Base-by-base conservation (phyloP, 1,140 invertebrate genomes). In the Drosophila orosa region DNA sequence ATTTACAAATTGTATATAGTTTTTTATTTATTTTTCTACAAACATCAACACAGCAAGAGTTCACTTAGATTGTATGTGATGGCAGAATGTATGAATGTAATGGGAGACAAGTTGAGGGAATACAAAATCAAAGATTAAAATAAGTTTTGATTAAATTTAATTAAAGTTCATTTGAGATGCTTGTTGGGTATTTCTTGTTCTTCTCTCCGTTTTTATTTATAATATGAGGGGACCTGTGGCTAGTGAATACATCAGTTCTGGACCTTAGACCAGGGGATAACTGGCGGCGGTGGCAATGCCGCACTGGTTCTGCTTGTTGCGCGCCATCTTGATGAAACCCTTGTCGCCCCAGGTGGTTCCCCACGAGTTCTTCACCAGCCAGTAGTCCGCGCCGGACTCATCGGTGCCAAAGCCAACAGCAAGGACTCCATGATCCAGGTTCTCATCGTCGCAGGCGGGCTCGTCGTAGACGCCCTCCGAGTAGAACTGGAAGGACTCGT, bases 251-350 rank as follows among this genome's bases (percentile, higher is more conserved):
- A 48, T 67, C 35, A 45, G 59, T 57, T 50, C 52, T 31, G 22
- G 54, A 10, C 19, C 19, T 59, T 95, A 97, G 76, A 97, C 96
- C 67, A 97, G 92, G 42, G 97, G 97, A 92, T 96, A 97, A 78
- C 95, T 96, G 63, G 98, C 96, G 56, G 93, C 91, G 17, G 95
- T 95, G 29, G 98, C 97, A 91, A 99, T 95, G 84, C 98, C 98
- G 92, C 98, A 99, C 85, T 96, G 94, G 92, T 99, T 99, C 1
- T 96, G 79, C 77, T 95, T 94, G 92, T 98, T 98, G 76, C 97
- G 94, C 5, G 96, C 93, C 95, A 99, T 98, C 92, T 96, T 95
- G 76, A 99, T 96, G 93, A 97, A 99, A 25, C 98, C 98, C 4
- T 95, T 81, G 27, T 95, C 93, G 24, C 98, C 98, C 98, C 98